Percentiles rank a stretch among this genome's conserved stretches.
phyloP scores from a whole-genome alignment of 1,140 invertebrate genomes.

The Lepidotrigona ventralis region DNA sequence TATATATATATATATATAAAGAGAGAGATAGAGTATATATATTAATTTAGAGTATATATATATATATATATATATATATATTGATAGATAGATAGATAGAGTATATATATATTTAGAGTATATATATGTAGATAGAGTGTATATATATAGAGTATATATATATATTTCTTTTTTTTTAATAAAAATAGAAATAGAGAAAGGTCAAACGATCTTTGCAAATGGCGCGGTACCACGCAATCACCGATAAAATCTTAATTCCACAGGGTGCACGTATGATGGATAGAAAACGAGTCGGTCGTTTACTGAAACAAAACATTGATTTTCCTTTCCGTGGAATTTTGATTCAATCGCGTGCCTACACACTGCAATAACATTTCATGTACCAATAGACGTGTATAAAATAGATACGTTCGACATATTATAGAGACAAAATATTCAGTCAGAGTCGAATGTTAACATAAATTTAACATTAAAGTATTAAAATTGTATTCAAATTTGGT shows the following conservation, averaged over 20 bases:
- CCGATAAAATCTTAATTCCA: constrained; percentile 1
- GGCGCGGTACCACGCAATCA: background rate
- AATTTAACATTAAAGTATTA: no score
- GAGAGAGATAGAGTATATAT: no score
- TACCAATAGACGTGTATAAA: background rate
- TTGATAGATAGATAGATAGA: no score
- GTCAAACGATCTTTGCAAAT: background rate
- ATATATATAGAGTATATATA: no score
- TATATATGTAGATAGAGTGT: background rate
- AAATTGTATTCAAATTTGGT: background rate
- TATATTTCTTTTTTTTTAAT: background rate
- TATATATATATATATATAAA: no score
- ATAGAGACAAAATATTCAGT: background rate
- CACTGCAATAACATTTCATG: background rate
- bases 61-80: no score
- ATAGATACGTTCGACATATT: background rate
- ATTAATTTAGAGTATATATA: no score
- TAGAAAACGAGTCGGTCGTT: background rate
- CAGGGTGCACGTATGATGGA: background rate
- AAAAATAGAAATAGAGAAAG: background rate
- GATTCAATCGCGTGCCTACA: background rate
- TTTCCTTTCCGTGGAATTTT: background rate
- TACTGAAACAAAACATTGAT: background rate
- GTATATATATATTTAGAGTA: no score
- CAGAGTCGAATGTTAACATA: background rate